Percentiles rank a stretch among this genome's conserved stretches.
phyloP scores from a whole-genome alignment of 2,888 invertebrate species.

The Tetrapedia diversipes region DNA sequence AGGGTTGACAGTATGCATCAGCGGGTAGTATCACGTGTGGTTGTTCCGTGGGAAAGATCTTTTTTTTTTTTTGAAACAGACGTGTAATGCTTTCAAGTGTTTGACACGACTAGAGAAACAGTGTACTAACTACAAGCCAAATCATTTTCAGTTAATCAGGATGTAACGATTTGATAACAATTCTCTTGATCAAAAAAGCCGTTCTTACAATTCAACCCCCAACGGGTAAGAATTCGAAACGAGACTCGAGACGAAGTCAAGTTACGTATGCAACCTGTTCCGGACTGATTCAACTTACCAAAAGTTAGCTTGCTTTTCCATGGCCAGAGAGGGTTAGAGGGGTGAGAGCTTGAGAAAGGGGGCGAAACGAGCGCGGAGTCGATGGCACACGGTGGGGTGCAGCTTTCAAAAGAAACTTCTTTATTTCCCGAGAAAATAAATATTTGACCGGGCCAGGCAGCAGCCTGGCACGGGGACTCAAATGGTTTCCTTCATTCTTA shows the following conservation, averaged over 20 bases:
- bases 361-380: conserved; percentile 7
- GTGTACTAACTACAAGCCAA: no score
- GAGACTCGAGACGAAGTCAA: conserved; percentile 43
- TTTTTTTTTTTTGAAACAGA: no score
- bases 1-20: background rate
- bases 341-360: background rate
- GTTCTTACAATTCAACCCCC: conserved; percentile 24
- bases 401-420: conserved; percentile 68
- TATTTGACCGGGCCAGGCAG: conserved; percentile 61
- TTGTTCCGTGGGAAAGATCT: background rate
- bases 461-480: conserved; percentile 44
- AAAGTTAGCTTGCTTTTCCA: conserved; percentile 57
- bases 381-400: conserved; percentile 26
- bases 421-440: conserved; percentile 71
- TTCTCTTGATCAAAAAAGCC: background rate
- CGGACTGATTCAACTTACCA: conserved; percentile 60
- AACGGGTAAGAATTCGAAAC: conserved; percentile 48
- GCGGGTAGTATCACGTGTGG: conserved; percentile 1
- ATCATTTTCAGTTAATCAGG: no score
- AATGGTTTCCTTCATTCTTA: conserved; percentile 74
- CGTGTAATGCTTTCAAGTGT: no score
- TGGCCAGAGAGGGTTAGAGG: conserved; percentile 22
- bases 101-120: no score
- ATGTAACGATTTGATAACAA: background rate
- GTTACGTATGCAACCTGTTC: conserved; percentile 59